A percentile compares a stretch with the other conserved stretches of the same genome.
Conservation (phyloP, 2,888 invertebrate species). For the Gisinianus flammeolus region DNA sequence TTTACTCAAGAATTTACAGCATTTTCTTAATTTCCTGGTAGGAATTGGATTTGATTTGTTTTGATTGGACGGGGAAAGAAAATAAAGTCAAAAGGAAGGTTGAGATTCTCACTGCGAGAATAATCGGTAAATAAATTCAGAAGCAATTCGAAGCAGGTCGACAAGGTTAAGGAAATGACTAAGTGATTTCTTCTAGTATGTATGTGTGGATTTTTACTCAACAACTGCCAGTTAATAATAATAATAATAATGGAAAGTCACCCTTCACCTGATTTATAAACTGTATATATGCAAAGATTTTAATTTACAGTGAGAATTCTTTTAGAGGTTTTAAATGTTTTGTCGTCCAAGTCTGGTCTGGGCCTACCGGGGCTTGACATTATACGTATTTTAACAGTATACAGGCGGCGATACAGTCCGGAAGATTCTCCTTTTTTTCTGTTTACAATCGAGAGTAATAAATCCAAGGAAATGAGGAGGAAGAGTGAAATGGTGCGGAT, state of each 20-base stretch:
- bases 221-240: too few species aligned
- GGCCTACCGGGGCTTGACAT: too few species aligned
- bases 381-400: too few species aligned
- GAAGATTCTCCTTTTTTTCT: not conserved
- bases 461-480: not conserved
- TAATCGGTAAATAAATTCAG: not conserved
- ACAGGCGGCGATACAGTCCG: not conserved
- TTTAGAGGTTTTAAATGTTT: too few species aligned
- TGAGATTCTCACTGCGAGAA: not conserved
- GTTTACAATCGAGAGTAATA: not conserved
- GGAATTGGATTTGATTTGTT: not conserved
- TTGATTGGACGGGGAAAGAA: not conserved
- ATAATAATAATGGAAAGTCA: too few species aligned
- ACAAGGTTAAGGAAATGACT: slow-evolving; percentile 9
- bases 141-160: not conserved
- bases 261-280: too few species aligned
- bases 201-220: not conserved
- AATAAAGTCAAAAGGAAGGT: not conserved
- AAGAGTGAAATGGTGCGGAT: not conserved
- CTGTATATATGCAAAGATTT: too few species aligned
- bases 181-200: not conserved
- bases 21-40: not conserved
- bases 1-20: not conserved
- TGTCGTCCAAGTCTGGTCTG: too few species aligned
- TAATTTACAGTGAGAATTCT: too few species aligned